Evolutionary conservation across 2,888 invertebrate species (phyloP).

Genomic region (Metopia argyrocephala): DNA sequence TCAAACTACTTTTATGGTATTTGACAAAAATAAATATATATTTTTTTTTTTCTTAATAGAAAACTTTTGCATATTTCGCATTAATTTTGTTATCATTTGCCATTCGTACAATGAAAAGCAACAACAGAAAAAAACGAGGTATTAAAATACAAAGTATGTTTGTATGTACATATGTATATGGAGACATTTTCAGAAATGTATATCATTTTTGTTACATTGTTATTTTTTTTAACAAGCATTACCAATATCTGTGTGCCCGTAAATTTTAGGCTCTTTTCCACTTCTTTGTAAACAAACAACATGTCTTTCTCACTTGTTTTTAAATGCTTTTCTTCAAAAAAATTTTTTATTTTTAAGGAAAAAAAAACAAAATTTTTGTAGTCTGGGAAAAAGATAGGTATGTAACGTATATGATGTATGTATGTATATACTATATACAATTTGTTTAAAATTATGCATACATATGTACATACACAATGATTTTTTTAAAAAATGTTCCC

Average conservation of each 20-base stretch:
- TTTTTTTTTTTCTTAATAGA: neutral
- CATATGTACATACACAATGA: neutral
- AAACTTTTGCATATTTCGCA: conserved; percentile 14
- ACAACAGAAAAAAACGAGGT: too few species aligned
- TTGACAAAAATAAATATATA: neutral
- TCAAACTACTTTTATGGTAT: neutral
- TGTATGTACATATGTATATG: conserved; percentile 10
- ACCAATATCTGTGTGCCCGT: neutral
- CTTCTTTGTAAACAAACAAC: neutral
- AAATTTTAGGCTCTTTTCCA: neutral
- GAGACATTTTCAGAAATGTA: conserved; percentile 1
- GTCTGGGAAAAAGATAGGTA: conserved; percentile 12
- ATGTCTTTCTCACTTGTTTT: neutral
- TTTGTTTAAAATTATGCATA: too few species aligned
- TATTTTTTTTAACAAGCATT: neutral
- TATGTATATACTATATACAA: too few species aligned
- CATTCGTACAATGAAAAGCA: neutral
- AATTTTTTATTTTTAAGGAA: neutral
- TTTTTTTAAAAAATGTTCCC: too few species aligned
- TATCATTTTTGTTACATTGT: neutral
- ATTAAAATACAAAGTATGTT: too few species aligned
- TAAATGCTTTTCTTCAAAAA: conserved; percentile 2
- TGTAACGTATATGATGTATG: neutral
- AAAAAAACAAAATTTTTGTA: neutral
- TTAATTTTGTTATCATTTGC: conserved; percentile 11